phyloP scores from a whole-genome alignment of 2,888 invertebrate genomes.

The Agelastica alni region DNA sequence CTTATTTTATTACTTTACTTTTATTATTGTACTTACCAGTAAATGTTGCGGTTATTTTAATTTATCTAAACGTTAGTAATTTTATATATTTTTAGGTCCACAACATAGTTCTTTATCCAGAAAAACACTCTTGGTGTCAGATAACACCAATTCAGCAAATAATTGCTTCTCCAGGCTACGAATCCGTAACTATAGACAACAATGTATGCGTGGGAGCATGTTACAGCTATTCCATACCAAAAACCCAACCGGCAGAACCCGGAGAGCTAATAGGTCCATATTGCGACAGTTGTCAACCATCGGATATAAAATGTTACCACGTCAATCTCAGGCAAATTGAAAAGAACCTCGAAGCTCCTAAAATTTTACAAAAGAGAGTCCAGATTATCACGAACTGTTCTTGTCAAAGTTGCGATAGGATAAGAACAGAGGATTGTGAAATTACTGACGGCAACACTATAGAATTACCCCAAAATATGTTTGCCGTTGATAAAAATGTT shows the following conservation, averaged over 20 bases:
- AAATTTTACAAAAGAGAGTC: slow-evolving; percentile 63
- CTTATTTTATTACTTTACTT: too few relatives aligned
- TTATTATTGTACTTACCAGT: too few relatives aligned
- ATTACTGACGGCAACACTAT: slow-evolving; percentile 57
- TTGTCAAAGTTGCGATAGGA: slow-evolving; percentile 65
- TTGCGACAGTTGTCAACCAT: slow-evolving; percentile 72
- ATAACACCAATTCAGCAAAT: slow-evolving; percentile 71
- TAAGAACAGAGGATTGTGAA: slow-evolving; percentile 54
- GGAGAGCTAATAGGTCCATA: slow-evolving; percentile 68
- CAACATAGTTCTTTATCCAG: slow-evolving; percentile 71
- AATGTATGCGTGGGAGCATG: slow-evolving; percentile 74
- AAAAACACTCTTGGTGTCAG: slow-evolving; percentile 73
- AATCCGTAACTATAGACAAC: slow-evolving; percentile 68
- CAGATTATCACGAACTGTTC: slow-evolving; percentile 70
- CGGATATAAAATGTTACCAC: slow-evolving; percentile 67
- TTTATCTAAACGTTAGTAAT: too few relatives aligned
- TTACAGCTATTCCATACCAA: slow-evolving; percentile 72
- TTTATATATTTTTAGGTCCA: slow-evolving; percentile 60
- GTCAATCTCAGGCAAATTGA: slow-evolving; percentile 64
- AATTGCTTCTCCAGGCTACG: slow-evolving; percentile 67
- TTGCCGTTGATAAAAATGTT: slow-evolving; percentile 42
- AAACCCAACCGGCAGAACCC: slow-evolving; percentile 68
- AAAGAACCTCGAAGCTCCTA: slow-evolving; percentile 59
- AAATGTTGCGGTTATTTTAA: too few relatives aligned
- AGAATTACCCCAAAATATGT: slow-evolving; percentile 54